These are phyloP conservation scores for Trachops cirrhosus DNA, from an alignment of 2,797 vertebrate genomes.

Conservation along the genomic window DNA sequence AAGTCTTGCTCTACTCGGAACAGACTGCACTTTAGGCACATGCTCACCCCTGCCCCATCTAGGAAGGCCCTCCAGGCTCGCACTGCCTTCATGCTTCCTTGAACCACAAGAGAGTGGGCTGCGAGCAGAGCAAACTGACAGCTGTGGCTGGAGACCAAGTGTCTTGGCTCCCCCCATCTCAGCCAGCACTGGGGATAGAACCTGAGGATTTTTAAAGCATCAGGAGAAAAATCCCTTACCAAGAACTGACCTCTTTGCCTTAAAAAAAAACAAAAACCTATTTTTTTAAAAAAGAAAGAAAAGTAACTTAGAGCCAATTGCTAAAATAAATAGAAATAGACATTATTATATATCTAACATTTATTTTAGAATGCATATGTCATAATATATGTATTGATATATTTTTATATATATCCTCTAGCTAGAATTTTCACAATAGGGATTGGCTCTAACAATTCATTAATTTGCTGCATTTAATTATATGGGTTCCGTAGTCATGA, in stretches of 20 bases:
- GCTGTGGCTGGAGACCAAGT: neutral
- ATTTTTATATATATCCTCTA: neutral
- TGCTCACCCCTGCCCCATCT: neutral
- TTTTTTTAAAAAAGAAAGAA: neutral
- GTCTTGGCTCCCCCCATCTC: neutral
- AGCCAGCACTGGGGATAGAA: neutral
- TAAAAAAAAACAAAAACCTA: neutral
- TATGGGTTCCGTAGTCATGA: neutral
- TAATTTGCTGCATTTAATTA: neutral
- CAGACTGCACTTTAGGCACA: neutral
- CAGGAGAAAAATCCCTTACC: neutral
- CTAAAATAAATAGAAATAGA: neutral
- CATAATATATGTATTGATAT: neutral
- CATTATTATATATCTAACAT: neutral
- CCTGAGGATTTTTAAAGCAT: neutral
- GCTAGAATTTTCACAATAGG: neutral
- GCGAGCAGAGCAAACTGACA: neutral
- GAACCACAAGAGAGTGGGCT: neutral
- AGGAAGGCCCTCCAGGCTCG: neutral
- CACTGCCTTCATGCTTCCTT: neutral
- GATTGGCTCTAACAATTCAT: neutral
- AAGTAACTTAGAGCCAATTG: neutral
- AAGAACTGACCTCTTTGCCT: neutral
- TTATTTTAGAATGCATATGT: neutral
- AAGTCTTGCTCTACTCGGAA: neutral